These are phyloP conservation scores for Antennarius striatus DNA, from an alignment of 2,113 vertebrate species.

Conservation along the genomic window DNA sequence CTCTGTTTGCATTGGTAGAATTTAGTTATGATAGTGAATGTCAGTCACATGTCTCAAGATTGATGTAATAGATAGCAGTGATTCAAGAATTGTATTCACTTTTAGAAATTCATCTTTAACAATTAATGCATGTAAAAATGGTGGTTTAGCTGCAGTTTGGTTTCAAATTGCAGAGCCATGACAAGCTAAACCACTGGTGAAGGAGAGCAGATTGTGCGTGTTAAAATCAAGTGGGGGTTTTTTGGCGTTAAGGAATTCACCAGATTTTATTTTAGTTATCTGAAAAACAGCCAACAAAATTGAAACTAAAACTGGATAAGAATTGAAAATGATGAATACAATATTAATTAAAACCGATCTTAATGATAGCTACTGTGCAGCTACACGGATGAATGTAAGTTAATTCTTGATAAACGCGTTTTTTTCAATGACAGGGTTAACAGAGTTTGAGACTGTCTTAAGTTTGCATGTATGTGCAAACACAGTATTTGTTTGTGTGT, in stretches of 20 bases:
- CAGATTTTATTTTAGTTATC: not conserved
- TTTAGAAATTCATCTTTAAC: too few relatives aligned
- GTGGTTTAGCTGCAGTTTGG: not conserved
- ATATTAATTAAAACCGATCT: conserved; percentile 10
- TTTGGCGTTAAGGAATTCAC: not conserved
- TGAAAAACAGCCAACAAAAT: conserved; percentile 17
- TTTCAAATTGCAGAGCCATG: conserved; percentile 2
- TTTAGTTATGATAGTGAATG: conserved; percentile 14
- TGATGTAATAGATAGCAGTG: too few relatives aligned
- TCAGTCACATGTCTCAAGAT: not conserved
- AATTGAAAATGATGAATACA: conserved; percentile 1
- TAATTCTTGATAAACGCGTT: conserved; percentile 46
- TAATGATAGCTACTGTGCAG: conserved; percentile 7
- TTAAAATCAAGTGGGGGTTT: not conserved
- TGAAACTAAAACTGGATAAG: conserved; percentile 2
- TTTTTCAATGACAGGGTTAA: conserved; percentile 27
- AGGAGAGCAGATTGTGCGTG: not conserved
- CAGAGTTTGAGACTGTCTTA: conserved; percentile 55
- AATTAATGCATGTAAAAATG: not conserved
- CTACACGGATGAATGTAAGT: conserved; percentile 20
- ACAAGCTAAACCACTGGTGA: not conserved
- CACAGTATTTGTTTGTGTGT: conserved; percentile 69
- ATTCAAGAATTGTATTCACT: too few relatives aligned
- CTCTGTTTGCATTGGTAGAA: conserved; percentile 7
- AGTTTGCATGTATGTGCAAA: conserved; percentile 56